These are phyloP conservation scores for Coracias cyanogaster DNA, from an alignment of 2,797 vertebrate genomes.

Conservation along the genomic window DNA sequence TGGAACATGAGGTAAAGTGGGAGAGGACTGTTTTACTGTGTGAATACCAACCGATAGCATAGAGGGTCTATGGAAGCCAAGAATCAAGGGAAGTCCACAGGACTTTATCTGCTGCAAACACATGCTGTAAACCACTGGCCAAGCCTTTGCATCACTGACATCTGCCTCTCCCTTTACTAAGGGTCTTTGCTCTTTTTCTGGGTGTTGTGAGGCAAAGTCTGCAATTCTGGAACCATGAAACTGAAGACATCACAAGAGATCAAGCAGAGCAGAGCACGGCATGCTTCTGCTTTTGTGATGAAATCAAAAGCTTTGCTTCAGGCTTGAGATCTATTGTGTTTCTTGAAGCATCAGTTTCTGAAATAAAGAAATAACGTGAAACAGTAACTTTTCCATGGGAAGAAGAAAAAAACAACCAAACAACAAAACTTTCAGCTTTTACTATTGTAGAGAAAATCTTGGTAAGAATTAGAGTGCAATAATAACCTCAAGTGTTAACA, in stretches of 20 bases:
- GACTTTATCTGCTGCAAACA: not conserved
- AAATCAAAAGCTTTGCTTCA: not conserved
- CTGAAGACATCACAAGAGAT: not conserved
- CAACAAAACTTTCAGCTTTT: not conserved
- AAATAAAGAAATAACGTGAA: not conserved
- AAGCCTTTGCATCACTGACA: not conserved
- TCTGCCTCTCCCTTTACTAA: too few relatives aligned
- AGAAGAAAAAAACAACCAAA: rapidly evolving
- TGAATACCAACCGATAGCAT: rapidly evolving
- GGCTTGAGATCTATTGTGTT: not conserved
- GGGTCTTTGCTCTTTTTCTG: not conserved
- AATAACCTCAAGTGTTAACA: not conserved
- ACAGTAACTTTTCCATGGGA: not conserved
- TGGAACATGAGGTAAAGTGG: not conserved
- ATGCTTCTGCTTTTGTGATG: not conserved
- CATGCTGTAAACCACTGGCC: not conserved
- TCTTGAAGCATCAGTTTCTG: not conserved
- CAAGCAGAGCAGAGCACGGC: not conserved
- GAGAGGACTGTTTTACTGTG: not conserved
- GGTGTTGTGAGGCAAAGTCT: not conserved
- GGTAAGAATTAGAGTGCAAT: not conserved
- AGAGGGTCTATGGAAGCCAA: not conserved
- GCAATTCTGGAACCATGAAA: not conserved
- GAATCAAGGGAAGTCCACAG: not conserved
- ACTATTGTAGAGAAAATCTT: not conserved